Evolutionary conservation across 2,888 invertebrate genomes (phyloP).

Genomic region (Chromoteleia sp.): DNA sequence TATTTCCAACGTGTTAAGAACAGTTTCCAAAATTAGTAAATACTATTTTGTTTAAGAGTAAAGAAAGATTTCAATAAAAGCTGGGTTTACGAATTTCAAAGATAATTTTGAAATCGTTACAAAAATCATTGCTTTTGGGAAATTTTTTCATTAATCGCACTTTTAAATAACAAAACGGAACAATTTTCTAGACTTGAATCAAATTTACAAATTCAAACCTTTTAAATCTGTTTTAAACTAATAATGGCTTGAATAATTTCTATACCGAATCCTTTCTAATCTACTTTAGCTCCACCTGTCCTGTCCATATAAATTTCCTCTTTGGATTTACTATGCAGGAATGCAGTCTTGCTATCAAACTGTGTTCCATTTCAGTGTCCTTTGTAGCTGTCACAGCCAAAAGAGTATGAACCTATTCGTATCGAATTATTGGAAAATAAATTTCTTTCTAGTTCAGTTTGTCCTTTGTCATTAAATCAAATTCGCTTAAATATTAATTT

Average conservation of each 20-base stretch:
- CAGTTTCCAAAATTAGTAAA: too few relatives aligned
- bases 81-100: too few relatives aligned
- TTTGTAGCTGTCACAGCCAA: conserved; percentile 54
- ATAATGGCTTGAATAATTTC: conserved; percentile 47
- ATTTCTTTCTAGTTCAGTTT: conserved; percentile 43
- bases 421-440: conserved; percentile 51
- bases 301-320: conserved; percentile 51
- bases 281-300: conserved; percentile 46
- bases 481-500: conserved; percentile 39
- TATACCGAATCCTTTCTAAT: conserved; percentile 45
- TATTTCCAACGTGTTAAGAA: too few relatives aligned
- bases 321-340: conserved; percentile 51
- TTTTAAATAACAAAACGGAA: not conserved
- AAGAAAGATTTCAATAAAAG: too few relatives aligned
- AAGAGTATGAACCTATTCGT: conserved; percentile 47
- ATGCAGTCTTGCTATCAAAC: conserved; percentile 48
- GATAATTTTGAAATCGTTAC: too few relatives aligned
- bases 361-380: conserved; percentile 55
- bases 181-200: not conserved
- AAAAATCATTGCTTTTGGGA: too few relatives aligned
- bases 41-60: too few relatives aligned
- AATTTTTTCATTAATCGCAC: too few relatives aligned
- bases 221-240: conserved; percentile 16
- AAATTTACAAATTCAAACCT: conserved; percentile 9
- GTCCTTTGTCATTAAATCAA: conserved; percentile 36